Percentiles rank a stretch among this genome's conserved stretches.
Conservation (phyloP, 2,797 vertebrate genomes). For the Ctenochaetus hawaiiensis region DNA sequence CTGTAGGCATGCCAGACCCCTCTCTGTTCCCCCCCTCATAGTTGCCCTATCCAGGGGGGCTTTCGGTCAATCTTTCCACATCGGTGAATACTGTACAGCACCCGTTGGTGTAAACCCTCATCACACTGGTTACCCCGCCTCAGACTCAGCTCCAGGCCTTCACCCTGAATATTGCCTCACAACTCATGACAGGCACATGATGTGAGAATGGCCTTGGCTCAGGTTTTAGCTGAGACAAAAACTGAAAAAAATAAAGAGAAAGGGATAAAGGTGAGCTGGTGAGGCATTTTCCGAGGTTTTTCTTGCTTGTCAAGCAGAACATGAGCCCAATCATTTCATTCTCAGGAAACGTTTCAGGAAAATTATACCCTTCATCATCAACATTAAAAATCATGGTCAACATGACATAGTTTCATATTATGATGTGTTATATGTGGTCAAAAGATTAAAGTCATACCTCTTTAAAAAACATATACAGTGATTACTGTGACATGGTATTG, state of each 20-base stretch:
- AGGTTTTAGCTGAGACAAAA: constrained; percentile 66
- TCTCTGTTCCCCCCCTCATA: constrained; percentile 18
- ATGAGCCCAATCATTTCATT: neutral
- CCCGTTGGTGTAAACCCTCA: constrained; percentile 52
- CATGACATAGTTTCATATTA: no score
- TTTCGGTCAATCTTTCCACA: constrained; percentile 62
- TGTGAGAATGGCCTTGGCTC: constrained; percentile 64
- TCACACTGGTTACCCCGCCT: constrained; percentile 31
- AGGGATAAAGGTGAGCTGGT: constrained; percentile 42
- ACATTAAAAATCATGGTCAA: no score
- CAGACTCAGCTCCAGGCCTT: constrained; percentile 50
- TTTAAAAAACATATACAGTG: no score
- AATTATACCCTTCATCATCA: neutral
- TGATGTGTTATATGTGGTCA: no score
- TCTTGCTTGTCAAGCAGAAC: constrained; percentile 17
- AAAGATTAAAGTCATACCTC: no score
- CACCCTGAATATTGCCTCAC: constrained; percentile 59
- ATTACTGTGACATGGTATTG: no score
- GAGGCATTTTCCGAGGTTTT: constrained; percentile 34
- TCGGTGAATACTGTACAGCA: constrained; percentile 45
- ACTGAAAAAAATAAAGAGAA: constrained; percentile 32
- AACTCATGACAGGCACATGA: constrained; percentile 85
- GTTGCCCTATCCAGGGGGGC: constrained; percentile 34
- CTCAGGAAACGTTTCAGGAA: neutral
- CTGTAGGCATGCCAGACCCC: constrained; percentile 37